These are phyloP conservation scores for Coregonus sp. DNA, from an alignment of 2,797 vertebrate species.

Conservation along the genomic window DNA sequence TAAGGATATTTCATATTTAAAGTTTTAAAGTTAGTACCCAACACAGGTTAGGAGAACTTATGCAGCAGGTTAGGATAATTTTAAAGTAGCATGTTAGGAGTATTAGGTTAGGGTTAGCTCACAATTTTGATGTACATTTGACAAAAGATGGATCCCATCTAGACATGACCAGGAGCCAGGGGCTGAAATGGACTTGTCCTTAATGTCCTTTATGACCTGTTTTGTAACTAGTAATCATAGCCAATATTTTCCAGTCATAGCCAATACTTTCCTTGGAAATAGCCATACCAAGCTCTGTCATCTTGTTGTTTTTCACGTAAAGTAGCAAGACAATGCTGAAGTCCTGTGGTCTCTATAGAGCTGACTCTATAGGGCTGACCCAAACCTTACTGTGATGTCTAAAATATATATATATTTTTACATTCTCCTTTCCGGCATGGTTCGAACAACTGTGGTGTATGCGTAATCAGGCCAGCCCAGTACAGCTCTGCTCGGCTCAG, in stretches of 20 bases:
- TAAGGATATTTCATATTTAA: too few relatives aligned
- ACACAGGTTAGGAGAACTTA: too few relatives aligned
- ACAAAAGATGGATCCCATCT: too few relatives aligned
- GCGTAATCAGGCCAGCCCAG: background rate
- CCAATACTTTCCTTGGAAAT: background rate
- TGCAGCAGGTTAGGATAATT: too few relatives aligned
- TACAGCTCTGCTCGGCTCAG: background rate
- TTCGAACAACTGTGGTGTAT: too few relatives aligned
- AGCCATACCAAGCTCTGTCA: background rate
- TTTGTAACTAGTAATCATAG: background rate
- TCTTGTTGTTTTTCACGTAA: background rate
- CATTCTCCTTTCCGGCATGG: too few relatives aligned
- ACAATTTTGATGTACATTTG: too few relatives aligned
- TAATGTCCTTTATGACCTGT: background rate
- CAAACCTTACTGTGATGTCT: too few relatives aligned
- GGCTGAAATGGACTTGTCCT: background rate
- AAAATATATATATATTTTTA: too few relatives aligned
- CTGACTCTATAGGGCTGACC: background rate
- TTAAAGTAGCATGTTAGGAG: too few relatives aligned
- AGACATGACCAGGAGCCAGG: background rate
- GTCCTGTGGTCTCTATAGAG: background rate
- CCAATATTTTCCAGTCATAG: background rate
- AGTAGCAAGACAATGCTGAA: background rate
- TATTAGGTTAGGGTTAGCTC: too few relatives aligned
- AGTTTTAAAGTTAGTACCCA: too few relatives aligned